Evolutionary conservation across 2,113 vertebrate genomes (phyloP), one percentile per base, ranked within the genome.

Genomic region (Pseudopipra pipra): DNA sequence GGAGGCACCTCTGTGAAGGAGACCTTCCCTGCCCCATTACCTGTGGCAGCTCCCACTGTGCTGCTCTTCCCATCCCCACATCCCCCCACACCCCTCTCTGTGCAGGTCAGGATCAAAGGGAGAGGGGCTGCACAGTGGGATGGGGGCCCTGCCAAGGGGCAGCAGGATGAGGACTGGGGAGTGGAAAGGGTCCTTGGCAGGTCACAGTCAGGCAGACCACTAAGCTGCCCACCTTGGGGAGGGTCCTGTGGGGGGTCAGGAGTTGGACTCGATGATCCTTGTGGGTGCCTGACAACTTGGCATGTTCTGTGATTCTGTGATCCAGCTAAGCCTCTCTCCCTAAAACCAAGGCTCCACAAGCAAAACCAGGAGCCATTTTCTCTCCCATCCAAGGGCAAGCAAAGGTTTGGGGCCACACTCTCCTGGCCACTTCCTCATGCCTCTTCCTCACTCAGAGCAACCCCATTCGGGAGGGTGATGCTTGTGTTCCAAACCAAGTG

Each of bases 291-390:
- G 23, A 16, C 23, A 27, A 8, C 23, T 27, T 17, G 15, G 15
- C 35, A 27, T 27, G 15, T n/a, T 27, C 58, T 61, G 35, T 24
- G 14, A 37, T 25, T 18, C 56, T 24, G 56, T 23, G 56, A 35
- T 58, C 21, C 23, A 24, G 35, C 13, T 15, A 58, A 35, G 14
- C 6, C 0, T 5, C 25, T 5, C 28, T 18, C 62, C 7, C 9
- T 7, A 12, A 28, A 61, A 6, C 22, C 2, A 1, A 54, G 31
- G 44, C 18, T 33, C 68, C 63, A 4, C 18, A 0, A 1, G 24
- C 43, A 25, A 47, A 59, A 17, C 20, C 46, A 35, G 23, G 0
- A 58, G 28, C 5, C 9, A 7, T 52, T 37, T 65, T 30, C 27
- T 43, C 23, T 84, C 68, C 25, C 1, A 0, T 8, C 24, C 70